Percentiles rank a stretch among this genome's conserved stretches.
Evolutionary conservation across 2,797 vertebrate genomes (phyloP).

Genomic region (Champsocephalus esox): DNA sequence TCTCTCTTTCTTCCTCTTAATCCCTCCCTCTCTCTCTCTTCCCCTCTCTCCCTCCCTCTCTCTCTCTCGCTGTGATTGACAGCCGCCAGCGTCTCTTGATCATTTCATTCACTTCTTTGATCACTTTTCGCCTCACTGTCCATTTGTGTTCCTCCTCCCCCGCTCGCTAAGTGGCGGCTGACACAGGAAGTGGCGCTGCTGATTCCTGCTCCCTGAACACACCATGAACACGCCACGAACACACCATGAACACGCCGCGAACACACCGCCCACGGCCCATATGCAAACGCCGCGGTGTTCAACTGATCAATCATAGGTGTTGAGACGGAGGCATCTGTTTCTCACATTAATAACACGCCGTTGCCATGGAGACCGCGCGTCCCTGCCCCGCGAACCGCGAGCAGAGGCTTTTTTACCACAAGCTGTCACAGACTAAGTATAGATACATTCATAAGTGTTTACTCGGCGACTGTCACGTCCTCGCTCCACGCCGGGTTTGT

Average conservation of each 20-base stretch:
- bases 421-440: conserved; percentile 57
- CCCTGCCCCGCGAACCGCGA: conserved; percentile 43
- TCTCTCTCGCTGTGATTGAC: background rate
- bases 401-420: conserved; percentile 39
- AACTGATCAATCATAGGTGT: conserved; percentile 82
- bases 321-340: conserved; percentile 79
- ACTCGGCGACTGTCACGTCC: conserved; percentile 3
- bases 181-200: too few relatives aligned
- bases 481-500: background rate
- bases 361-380: conserved; percentile 68
- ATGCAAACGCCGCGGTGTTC: conserved; percentile 56
- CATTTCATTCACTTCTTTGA: conserved; percentile 70
- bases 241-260: conserved; percentile 8
- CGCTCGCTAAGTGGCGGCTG: conserved; percentile 16
- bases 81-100: conserved; percentile 55
- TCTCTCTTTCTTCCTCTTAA: too few relatives aligned
- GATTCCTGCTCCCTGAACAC: too few relatives aligned
- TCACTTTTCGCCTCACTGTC: conserved; percentile 70
- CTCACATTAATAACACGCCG: conserved; percentile 66
- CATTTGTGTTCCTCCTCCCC: conserved; percentile 54
- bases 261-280: conserved; percentile 80
- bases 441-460: conserved; percentile 58
- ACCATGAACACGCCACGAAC: conserved; percentile 67
- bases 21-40: too few relatives aligned
- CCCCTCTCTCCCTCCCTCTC: too few relatives aligned